Percentiles rank a stretch among this genome's conserved stretches.
Evolutionary conservation across 2,113 vertebrate species (phyloP).

Genomic region (Oncorhynchus keta): DNA sequence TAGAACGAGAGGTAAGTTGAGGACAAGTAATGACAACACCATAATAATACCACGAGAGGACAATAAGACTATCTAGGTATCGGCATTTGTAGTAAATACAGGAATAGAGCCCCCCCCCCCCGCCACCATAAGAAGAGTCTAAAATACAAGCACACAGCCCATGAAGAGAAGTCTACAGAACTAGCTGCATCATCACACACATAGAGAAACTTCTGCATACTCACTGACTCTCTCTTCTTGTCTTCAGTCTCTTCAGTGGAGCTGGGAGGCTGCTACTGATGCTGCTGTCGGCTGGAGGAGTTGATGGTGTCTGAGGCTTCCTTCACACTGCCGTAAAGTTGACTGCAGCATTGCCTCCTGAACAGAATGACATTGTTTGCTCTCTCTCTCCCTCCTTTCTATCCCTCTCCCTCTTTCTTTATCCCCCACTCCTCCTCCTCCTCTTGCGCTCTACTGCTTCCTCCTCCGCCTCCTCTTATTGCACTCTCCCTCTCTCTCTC

Average conservation of each 20-base stretch:
- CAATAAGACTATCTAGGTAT: slow-evolving; percentile 11
- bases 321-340: slow-evolving; percentile 73
- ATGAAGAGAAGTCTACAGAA: slow-evolving; percentile 22
- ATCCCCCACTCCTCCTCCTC: slow-evolving; percentile 33
- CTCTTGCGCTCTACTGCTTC: slow-evolving; percentile 31
- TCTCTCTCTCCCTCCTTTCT: slow-evolving; percentile 65
- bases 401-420: slow-evolving; percentile 7
- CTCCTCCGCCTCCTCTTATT: neutral
- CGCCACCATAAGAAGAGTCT: neutral
- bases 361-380: slow-evolving; percentile 87
- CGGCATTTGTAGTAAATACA: slow-evolving; percentile 7
- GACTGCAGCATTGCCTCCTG: slow-evolving; percentile 83
- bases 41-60: slow-evolving; percentile 24
- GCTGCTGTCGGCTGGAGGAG: slow-evolving; percentile 17
- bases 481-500: slow-evolving; percentile 48
- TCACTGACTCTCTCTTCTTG: slow-evolving; percentile 43
- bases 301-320: slow-evolving; percentile 49
- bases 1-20: neutral
- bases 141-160: neutral
- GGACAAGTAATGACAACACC: slow-evolving; percentile 1
- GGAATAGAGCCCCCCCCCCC: slow-evolving; percentile 3
- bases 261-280: too few relatives aligned
- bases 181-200: neutral
- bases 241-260: too few relatives aligned
- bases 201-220: slow-evolving; percentile 71